Base-by-base conservation (phyloP, 2,113 vertebrate genomes). In the Ictidomys tridecemlineatus region DNA sequence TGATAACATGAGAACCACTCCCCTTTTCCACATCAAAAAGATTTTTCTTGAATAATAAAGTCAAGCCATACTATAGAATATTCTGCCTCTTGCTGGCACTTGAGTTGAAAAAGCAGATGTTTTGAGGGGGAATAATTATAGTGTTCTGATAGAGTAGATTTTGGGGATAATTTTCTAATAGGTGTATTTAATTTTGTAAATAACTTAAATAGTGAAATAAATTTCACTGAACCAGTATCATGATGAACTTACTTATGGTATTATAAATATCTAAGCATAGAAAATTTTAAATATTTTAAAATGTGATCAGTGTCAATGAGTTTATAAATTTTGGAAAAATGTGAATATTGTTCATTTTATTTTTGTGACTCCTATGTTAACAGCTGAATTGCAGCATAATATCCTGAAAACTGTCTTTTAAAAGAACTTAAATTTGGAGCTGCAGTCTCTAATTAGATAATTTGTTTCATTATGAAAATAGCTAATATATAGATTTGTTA, bases 391-490 rank as follows among this genome's bases (percentile, higher is more conserved):
- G 89, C 34, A 74, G 91, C 58, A 26, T 16, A 42, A 37, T 83
- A 58, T 69, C 85, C 48, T 96, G 88, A 95, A 97, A 97, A 95
- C 56, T 69, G 56, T 39, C 67, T 67, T 45, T 37, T 82, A 79
- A 70, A 76, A 58, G 28, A 86, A 70, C 12, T 56, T 76, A 78
- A 28, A 91, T 42, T 39, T 69, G 42, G 70, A 73, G 32, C 70
- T 78, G 48, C 22, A 11, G 34, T 1, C 77, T 93, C 4, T 56
- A 73, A 1, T 90, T 69, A 88, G 83, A 97, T 4, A 90, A 91
- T 37, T 77, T 82, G 4, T 90, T 69, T 94, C 51, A 53, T 30
- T 84, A 20, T 87, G 45, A 80, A 94, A 93, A 92, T 51, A 92
- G 12, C 20, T 4, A 2, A 48, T 58, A 2, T 34, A 51, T 78